Percentiles rank a stretch among this genome's conserved stretches.
Evolutionary conservation across 1,140 invertebrate genomes (phyloP).

Genomic region (Aphelinus certus): DNA sequence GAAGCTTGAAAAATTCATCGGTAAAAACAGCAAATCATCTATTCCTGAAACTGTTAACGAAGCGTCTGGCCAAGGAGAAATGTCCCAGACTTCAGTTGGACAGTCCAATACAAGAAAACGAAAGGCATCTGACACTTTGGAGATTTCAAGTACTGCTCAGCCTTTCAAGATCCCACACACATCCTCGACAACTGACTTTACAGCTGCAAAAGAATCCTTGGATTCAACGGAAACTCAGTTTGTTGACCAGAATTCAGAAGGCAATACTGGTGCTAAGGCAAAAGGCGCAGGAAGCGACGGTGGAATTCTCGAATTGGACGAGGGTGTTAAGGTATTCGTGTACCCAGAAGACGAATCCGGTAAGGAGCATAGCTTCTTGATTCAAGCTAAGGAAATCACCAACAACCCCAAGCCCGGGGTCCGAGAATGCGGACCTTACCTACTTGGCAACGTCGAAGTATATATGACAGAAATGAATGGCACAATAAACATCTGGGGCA

Average conservation of each 20-base stretch:
- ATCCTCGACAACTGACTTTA: neutral
- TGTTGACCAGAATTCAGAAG: neutral
- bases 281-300: conserved; percentile 34
- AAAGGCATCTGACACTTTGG: conserved; percentile 53
- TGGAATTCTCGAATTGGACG: conserved; percentile 39
- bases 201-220: neutral
- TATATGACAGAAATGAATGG: conserved; percentile 63
- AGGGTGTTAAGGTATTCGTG: conserved; percentile 57
- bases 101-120: conserved; percentile 51
- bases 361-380: conserved; percentile 58
- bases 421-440: conserved; percentile 60
- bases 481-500: conserved; percentile 63
- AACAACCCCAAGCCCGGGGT: conserved; percentile 42
- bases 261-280: conserved; percentile 31
- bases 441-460: conserved; percentile 62
- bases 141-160: conserved; percentile 40
- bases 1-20: conserved; percentile 24
- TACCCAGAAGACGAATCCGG: conserved; percentile 58
- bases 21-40: neutral
- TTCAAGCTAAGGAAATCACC: conserved; percentile 55
- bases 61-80: neutral
- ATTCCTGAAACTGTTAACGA: neutral
- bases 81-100: neutral
- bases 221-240: neutral
- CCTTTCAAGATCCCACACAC: conserved; percentile 55